These are phyloP conservation scores for Cheilosia soror DNA, from an alignment of 2,888 invertebrate genomes.

Conservation along the genomic window DNA sequence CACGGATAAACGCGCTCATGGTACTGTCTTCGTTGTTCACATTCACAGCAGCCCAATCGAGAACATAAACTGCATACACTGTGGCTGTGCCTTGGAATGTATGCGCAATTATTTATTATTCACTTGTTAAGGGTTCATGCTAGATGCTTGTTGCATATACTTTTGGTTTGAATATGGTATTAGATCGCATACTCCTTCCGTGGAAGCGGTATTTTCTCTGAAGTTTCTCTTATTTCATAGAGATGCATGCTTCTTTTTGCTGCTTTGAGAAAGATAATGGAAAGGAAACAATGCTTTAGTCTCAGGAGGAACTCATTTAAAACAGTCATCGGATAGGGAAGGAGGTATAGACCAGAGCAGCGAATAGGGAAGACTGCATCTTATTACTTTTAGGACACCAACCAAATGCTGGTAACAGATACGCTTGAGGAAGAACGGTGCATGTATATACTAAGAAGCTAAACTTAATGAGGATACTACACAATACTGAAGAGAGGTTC, in stretches of 20 bases:
- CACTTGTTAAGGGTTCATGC: conserved; percentile 74
- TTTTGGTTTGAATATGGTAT: conserved; percentile 74
- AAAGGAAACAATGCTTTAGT: conserved; percentile 49
- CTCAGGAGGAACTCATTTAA: conserved; percentile 56
- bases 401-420: conserved; percentile 13
- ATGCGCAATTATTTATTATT: conserved; percentile 76
- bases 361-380: conserved; percentile 9
- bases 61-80: conserved; percentile 54
- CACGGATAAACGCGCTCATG: conserved; percentile 66
- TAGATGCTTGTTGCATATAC: conserved; percentile 73
- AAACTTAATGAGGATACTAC: conserved; percentile 26
- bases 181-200: conserved; percentile 59
- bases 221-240: conserved; percentile 63
- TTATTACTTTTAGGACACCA: conserved; percentile 26
- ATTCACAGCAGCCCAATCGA: conserved; percentile 54
- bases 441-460: not conserved
- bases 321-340: not conserved
- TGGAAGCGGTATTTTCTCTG: conserved; percentile 65
- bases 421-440: conserved; percentile 5
- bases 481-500: too few relatives aligned
- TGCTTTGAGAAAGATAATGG: conserved; percentile 47
- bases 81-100: conserved; percentile 67
- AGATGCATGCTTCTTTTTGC: conserved; percentile 23
- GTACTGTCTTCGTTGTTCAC: conserved; percentile 29
- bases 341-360: not conserved